Percentiles rank a stretch among this genome's conserved stretches.
phyloP scores from a whole-genome alignment of 2,888 invertebrate genomes.

The Prenolepis imparis region DNA sequence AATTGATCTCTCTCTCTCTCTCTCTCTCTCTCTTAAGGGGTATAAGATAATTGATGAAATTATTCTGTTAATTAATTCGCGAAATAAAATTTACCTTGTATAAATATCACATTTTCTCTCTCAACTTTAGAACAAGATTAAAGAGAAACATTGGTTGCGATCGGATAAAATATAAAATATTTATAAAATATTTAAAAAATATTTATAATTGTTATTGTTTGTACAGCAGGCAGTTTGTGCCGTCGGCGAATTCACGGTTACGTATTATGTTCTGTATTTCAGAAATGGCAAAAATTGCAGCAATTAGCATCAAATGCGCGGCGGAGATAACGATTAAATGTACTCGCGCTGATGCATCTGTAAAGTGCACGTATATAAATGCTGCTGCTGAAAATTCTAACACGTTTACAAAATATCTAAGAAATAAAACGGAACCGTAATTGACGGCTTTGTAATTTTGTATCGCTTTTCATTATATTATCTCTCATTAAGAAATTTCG shows the following conservation, averaged over 20 bases:
- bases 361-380: neutral
- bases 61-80: neutral
- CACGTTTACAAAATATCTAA: neutral
- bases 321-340: neutral
- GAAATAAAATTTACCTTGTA: neutral
- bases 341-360: neutral
- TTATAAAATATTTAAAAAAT: neutral
- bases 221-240: neutral
- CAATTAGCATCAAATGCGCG: neutral
- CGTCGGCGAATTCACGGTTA: neutral
- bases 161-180: neutral
- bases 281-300: neutral
- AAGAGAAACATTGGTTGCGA: neutral
- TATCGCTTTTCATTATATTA: neutral
- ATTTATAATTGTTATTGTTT: conserved; percentile 13
- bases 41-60: neutral
- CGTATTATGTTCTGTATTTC: neutral
- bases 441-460: neutral
- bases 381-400: neutral
- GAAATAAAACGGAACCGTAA: neutral
- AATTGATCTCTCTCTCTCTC: neutral
- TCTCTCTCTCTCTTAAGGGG: too few relatives aligned
- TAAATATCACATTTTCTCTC: neutral
- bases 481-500: neutral
- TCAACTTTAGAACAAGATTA: neutral